A percentile compares a stretch with the other conserved stretches of the same genome.
These are phyloP conservation scores for Plebejus argus DNA, from an alignment of 2,888 invertebrate species.

Conservation along the genomic window DNA sequence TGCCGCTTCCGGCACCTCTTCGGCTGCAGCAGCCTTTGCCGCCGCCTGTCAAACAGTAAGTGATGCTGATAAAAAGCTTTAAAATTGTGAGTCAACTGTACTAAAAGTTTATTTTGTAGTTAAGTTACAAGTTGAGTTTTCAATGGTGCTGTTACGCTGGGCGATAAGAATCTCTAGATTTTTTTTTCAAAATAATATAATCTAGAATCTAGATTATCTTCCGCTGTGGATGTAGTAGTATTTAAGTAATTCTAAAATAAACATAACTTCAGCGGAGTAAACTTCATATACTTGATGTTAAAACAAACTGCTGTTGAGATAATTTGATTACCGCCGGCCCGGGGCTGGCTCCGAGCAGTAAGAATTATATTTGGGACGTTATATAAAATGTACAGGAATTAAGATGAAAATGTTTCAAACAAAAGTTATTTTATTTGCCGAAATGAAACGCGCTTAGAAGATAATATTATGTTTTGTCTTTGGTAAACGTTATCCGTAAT, in stretches of 20 bases:
- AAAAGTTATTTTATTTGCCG: not conserved
- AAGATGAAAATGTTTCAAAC: not conserved
- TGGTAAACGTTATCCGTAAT: not conserved
- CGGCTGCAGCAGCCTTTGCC: no score
- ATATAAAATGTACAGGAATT: slow-evolving; percentile 1
- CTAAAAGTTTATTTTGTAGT: no score
- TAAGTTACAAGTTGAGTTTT: no score
- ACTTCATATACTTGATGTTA: slow-evolving; percentile 1
- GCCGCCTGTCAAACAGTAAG: no score
- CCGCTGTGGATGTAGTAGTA: not conserved
- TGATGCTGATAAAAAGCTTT: no score
- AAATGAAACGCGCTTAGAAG: not conserved
- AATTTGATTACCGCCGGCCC: not conserved
- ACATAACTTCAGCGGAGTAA: not conserved
- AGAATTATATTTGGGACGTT: not conserved
- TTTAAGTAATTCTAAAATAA: not conserved
- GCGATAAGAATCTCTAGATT: no score
- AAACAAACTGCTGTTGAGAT: slow-evolving; percentile 1
- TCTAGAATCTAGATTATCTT: no score
- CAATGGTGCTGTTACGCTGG: no score
- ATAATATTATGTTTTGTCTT: not conserved
- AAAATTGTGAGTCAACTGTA: no score
- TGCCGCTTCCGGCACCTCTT: no score
- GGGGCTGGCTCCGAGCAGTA: not conserved
- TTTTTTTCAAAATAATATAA: no score